Evolutionary conservation across 2,888 invertebrate species (phyloP).

Genomic region (Deilephila porcellus): DNA sequence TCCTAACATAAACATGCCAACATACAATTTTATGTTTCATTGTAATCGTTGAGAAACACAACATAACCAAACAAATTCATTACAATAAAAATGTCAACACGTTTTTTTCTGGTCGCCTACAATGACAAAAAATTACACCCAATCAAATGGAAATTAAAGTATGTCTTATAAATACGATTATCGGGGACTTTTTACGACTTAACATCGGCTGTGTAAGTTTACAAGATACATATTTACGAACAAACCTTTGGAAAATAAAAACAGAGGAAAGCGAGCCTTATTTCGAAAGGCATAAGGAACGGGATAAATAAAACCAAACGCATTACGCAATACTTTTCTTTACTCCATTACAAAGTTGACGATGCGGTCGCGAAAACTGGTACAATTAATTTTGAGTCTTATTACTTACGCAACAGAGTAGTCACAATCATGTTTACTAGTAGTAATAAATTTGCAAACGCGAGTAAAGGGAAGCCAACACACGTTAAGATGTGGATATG

Average conservation of each 20-base stretch:
- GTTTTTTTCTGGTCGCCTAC: constrained; percentile 44
- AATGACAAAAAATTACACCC: constrained; percentile 62
- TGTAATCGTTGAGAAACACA: constrained; percentile 29
- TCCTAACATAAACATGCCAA: constrained; percentile 15
- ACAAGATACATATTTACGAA: constrained; percentile 42
- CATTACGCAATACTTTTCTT: constrained; percentile 57
- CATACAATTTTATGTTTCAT: constrained; percentile 20
- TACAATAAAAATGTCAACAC: constrained; percentile 78
- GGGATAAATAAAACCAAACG: constrained; percentile 48
- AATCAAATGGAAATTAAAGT: constrained; percentile 78
- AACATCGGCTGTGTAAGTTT: constrained; percentile 69
- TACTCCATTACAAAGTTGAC: constrained; percentile 43
- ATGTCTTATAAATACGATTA: constrained; percentile 75
- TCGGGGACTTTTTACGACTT: constrained; percentile 74
- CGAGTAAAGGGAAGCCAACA: constrained; percentile 72
- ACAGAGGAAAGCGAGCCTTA: constrained; percentile 46
- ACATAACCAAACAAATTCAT: constrained; percentile 71
- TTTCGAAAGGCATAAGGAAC: constrained; percentile 39
- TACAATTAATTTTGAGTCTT: constrained; percentile 41
- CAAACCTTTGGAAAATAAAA: constrained; percentile 36
- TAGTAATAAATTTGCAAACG: constrained; percentile 32
- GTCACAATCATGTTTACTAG: not conserved
- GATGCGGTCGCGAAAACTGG: constrained; percentile 28
- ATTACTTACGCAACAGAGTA: constrained; percentile 28
- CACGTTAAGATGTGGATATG: constrained; percentile 81